These are phyloP conservation scores for Falcunculus frontatus DNA, from an alignment of 2,113 vertebrate species.

Conservation along the genomic window DNA sequence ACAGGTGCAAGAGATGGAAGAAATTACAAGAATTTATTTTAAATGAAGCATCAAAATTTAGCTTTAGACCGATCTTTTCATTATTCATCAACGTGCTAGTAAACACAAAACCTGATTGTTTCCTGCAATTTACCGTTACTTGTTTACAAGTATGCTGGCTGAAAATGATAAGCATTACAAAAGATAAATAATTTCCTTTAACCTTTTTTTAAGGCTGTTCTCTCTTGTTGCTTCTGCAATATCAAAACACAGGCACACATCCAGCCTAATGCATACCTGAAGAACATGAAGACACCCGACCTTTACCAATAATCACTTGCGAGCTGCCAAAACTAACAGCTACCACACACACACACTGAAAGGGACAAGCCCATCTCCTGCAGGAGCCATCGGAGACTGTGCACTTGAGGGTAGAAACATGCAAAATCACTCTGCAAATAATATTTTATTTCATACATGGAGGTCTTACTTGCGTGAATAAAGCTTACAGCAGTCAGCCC, in stretches of 20 bases:
- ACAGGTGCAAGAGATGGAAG: neutral
- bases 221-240: neutral
- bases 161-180: neutral
- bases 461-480: neutral
- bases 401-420: neutral
- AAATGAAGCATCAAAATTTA: neutral
- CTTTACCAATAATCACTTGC: neutral
- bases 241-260: neutral
- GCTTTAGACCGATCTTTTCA: neutral
- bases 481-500: neutral
- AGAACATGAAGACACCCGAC: neutral
- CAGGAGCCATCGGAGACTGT: neutral
- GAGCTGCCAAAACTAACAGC: neutral
- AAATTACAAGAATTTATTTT: neutral
- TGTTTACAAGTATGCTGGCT: neutral
- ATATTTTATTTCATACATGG: neutral
- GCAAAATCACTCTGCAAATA: neutral
- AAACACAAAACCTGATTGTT: neutral
- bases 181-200: neutral
- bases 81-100: neutral
- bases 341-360: neutral
- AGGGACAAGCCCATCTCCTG: neutral
- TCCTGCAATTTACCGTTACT: neutral
- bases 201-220: neutral
- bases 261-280: neutral